phyloP scores from a whole-genome alignment of 2,797 vertebrate genomes.

The Hephaestus fuliginosus region DNA sequence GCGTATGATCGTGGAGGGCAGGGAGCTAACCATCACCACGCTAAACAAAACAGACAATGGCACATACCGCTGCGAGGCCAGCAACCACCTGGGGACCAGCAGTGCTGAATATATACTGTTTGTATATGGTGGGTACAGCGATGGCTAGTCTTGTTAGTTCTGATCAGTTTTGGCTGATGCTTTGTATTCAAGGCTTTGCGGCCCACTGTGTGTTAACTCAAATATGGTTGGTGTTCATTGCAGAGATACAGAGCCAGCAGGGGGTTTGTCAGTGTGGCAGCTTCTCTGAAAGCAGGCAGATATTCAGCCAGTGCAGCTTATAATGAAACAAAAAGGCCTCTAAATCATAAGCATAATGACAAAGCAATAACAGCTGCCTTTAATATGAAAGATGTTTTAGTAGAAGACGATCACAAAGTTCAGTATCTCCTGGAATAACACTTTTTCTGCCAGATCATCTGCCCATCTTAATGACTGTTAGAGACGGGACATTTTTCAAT shows the following conservation, averaged over 20 bases:
- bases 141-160: conserved; percentile 13
- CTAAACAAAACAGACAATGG: conserved; percentile 99
- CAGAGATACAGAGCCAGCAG: conserved; percentile 18
- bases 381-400: not conserved
- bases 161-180: conserved; percentile 22
- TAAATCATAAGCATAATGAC: not conserved
- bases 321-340: not conserved
- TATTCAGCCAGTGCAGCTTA: not conserved
- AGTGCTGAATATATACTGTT: conserved; percentile 95
- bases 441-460: conserved; percentile 5
- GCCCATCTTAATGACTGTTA: not conserved
- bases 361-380: conserved; percentile 8
- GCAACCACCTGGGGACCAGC: conserved; percentile 95
- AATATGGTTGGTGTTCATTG: conserved; percentile 11
- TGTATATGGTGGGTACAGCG: conserved; percentile 93
- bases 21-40: conserved; percentile 94
- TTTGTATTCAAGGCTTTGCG: conserved; percentile 22
- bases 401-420: not conserved
- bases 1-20: conserved; percentile 97
- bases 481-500: not conserved
- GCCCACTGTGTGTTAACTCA: conserved; percentile 20
- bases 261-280: conserved; percentile 9
- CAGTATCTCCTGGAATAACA: not conserved
- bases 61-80: conserved; percentile 98
- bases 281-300: not conserved